Percentiles rank a stretch among this genome's conserved stretches.
phyloP scores from a whole-genome alignment of 30 jellyfish, hydroid and myxozoan genomes.

The Turritopsis rubra region DNA sequence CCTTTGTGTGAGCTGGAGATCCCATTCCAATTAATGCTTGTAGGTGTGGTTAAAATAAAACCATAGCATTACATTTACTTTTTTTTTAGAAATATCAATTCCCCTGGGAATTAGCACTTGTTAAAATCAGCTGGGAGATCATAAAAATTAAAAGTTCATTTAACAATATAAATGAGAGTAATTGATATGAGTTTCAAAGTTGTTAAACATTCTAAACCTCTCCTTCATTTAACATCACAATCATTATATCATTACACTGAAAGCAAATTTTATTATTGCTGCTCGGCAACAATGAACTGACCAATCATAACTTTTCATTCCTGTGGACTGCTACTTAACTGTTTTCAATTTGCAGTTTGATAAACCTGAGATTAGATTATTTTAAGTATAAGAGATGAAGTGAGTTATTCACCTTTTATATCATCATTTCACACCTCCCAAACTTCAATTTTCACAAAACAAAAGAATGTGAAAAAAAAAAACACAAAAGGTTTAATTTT shows the following conservation, averaged over 20 bases:
- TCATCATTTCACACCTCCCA: not conserved
- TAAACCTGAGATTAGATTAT: not conserved
- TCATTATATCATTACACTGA: not conserved
- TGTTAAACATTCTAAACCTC: not conserved
- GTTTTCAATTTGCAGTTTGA: not conserved
- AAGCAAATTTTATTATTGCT: not conserved
- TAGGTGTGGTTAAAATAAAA: not conserved
- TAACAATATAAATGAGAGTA: not conserved
- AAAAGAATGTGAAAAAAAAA: not conserved
- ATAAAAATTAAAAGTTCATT: not conserved
- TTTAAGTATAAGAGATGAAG: not conserved
- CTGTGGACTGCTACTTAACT: not conserved
- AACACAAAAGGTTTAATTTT: not conserved
- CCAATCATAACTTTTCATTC: not conserved
- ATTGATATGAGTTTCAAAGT: not conserved
- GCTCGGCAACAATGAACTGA: not conserved
- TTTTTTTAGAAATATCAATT: not conserved
- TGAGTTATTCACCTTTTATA: not conserved
- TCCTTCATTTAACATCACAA: not conserved
- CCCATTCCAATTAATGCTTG: not conserved
- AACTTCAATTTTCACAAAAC: not conserved
- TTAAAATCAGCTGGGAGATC: not conserved
- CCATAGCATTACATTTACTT: not conserved
- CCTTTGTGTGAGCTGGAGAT: not conserved
- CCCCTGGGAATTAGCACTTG: slow-evolving; percentile 4